Evolutionary conservation across 2,797 vertebrate genomes (phyloP), one percentile per base, ranked within the genome.

Genomic region (Phoxinus dragarum): DNA sequence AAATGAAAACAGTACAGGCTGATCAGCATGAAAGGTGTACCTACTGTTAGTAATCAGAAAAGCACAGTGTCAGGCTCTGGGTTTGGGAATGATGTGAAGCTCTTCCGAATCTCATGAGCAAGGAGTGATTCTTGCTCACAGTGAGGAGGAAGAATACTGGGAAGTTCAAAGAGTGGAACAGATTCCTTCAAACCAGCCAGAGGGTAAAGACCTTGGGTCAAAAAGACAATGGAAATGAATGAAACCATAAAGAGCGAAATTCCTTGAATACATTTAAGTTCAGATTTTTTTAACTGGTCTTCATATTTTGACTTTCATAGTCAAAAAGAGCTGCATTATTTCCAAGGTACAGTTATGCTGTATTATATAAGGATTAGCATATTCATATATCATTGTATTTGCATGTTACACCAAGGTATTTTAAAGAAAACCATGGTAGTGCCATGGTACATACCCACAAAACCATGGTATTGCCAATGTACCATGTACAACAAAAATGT

Each of bases 31-130:
- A 78, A 56, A 47, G n/a, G 27, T 68, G n/a, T 75, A 56, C 80
- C 72, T 68, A 88, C 87, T 8, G 2, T n/a, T 6, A 27, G n/a
- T 59, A 79, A 88, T 96, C 94, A 96, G 91, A 96, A 95, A 81
- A 95, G 92, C 84, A 96, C 95, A 7, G 91, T 89, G 49, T 94
- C 94, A 23, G 89, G 90, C 91, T 94, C 91, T 44, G 90, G 88
- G 88, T 91, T 92, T 85, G 92, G 86, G 80, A 88, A 92, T 89
- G 86, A 81, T 80, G 86, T 90, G 88, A 92, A 85, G 69, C 82
- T 91, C 81, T 88, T 91, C 90, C 86, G 66, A 68, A 84, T 91
- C 85, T 91, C 91, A 81, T 44, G 90, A 89, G 90, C 79, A 87
- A 85, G 81, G 87, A 81, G 81, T 85, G 88, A 88, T 85, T 92